Evolutionary conservation across 2,888 invertebrate genomes (phyloP).

Genomic region (Papilio gigon): DNA sequence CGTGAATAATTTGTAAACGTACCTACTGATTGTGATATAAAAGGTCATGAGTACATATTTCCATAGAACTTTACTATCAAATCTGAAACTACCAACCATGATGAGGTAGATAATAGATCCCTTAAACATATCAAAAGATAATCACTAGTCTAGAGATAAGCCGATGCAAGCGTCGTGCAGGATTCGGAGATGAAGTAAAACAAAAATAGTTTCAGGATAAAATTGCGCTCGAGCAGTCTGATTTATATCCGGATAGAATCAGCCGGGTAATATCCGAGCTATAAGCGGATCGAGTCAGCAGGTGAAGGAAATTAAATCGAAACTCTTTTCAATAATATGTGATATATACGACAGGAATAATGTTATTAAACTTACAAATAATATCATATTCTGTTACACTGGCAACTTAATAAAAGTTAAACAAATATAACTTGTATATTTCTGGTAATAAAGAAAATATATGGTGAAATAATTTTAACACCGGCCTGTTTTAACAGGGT

Average conservation of each 20-base stretch:
- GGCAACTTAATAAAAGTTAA: no score
- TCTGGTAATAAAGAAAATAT: no score
- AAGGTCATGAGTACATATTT: not conserved
- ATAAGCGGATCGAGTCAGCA: conserved; percentile 54
- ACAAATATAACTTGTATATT: no score
- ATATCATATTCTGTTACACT: no score
- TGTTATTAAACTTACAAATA: not conserved
- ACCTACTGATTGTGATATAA: not conserved
- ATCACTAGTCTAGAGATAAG: conserved; percentile 45
- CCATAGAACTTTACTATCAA: not conserved
- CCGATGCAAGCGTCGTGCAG: conserved; percentile 44
- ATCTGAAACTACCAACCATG: not conserved
- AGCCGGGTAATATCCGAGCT: conserved; percentile 67
- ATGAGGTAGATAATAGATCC: conserved; percentile 5
- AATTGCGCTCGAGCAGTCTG: conserved; percentile 55
- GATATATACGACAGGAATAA: not conserved
- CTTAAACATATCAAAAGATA: conserved; percentile 40
- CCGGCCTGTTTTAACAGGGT: no score
- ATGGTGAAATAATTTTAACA: no score
- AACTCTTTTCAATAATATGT: conserved; percentile 52
- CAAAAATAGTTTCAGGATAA: conserved; percentile 55
- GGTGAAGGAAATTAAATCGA: conserved; percentile 64
- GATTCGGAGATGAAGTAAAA: conserved; percentile 54
- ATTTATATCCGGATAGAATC: conserved; percentile 73
- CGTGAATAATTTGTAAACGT: no score